Percentiles rank a stretch among this genome's conserved stretches.
Conservation (phyloP, 2,113 vertebrate genomes). For the Bubo scandiacus region DNA sequence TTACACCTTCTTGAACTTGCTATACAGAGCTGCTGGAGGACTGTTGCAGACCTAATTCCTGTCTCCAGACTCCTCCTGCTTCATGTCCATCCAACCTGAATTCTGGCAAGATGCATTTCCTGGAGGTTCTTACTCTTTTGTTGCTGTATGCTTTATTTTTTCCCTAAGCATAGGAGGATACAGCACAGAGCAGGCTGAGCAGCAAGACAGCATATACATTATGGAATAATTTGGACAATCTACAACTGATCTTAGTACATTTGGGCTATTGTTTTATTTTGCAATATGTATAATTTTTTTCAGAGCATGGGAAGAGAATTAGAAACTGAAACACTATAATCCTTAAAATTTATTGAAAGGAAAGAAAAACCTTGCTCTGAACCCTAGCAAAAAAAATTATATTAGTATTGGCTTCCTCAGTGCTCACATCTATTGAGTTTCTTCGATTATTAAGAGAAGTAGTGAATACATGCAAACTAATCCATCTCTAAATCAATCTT, state of each 20-base stretch:
- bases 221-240: neutral
- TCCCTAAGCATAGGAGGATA: neutral
- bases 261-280: neutral
- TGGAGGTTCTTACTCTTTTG: neutral
- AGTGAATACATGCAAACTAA: conserved; percentile 5
- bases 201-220: neutral
- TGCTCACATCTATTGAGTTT: conserved; percentile 9
- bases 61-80: neutral
- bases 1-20: neutral
- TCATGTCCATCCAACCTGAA: neutral
- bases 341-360: conserved; percentile 28
- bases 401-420: conserved; percentile 34
- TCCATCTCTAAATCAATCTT: conserved; percentile 33
- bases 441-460: neutral
- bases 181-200: neutral
- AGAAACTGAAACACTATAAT: neutral
- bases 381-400: neutral
- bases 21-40: neutral
- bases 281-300: neutral
- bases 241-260: neutral
- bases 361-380: conserved; percentile 39
- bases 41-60: neutral
- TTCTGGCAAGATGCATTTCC: neutral
- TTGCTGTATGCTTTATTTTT: neutral
- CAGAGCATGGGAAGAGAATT: neutral